Evolutionary conservation across 2,113 vertebrate genomes (phyloP).

Genomic region (Cnemophilus loriae): DNA sequence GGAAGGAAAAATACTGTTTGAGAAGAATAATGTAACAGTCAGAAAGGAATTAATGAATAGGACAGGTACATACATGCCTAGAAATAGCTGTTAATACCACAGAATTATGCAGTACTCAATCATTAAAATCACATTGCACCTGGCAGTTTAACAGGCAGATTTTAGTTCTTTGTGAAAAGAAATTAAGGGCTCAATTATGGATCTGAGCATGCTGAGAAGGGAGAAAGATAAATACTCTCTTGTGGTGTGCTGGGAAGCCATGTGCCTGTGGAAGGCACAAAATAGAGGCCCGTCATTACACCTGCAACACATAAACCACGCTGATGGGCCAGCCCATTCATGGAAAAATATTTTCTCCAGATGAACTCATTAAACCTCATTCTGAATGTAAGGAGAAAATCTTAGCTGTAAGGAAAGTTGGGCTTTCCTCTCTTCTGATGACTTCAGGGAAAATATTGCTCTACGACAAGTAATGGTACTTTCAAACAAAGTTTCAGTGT

Average conservation of each 20-base stretch:
- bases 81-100: slow-evolving; percentile 48
- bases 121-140: slow-evolving; percentile 51
- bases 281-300: neutral
- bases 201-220: neutral
- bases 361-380: neutral
- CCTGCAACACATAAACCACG: neutral
- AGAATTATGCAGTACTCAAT: slow-evolving; percentile 36
- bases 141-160: slow-evolving; percentile 45
- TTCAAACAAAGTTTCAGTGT: neutral
- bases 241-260: neutral
- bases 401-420: neutral
- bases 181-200: slow-evolving; percentile 44
- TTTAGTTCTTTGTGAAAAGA: slow-evolving; percentile 18
- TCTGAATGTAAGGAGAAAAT: neutral
- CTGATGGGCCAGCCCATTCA: neutral
- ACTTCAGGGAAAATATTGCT: neutral
- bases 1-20: slow-evolving; percentile 3
- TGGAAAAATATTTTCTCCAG: neutral
- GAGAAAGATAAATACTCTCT: neutral
- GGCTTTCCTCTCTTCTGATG: neutral
- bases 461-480: rapidly evolving
- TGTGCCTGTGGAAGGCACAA: neutral
- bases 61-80: slow-evolving; percentile 2
- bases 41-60: slow-evolving; percentile 47
- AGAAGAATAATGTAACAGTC: slow-evolving; percentile 5